These are phyloP conservation scores for Sinotaia quadrata DNA, from an alignment of 2,888 invertebrate species.

Conservation along the genomic window DNA sequence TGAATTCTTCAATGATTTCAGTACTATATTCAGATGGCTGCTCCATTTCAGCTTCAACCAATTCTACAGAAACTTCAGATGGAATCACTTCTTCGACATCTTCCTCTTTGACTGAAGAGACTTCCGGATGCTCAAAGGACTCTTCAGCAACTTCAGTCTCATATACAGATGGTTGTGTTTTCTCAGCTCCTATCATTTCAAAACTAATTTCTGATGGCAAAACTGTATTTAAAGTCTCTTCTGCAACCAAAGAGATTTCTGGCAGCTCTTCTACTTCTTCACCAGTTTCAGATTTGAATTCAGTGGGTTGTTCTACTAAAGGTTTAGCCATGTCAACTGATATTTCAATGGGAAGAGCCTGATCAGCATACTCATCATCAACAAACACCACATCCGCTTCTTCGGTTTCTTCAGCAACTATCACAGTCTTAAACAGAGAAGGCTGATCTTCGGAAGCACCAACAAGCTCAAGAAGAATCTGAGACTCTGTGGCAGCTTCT, in stretches of 20 bases:
- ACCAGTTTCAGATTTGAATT: constrained; percentile 29
- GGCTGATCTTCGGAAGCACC: constrained; percentile 33
- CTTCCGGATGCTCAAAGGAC: constrained; percentile 18
- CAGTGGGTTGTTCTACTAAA: constrained; percentile 26
- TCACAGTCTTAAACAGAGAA: constrained; percentile 29
- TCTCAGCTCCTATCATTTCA: constrained; percentile 30
- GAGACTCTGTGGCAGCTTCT: constrained; percentile 26
- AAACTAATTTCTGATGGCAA: constrained; percentile 31
- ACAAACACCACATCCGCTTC: constrained; percentile 34
- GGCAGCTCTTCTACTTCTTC: constrained; percentile 34
- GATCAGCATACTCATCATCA: constrained; percentile 25
- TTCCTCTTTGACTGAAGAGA: constrained; percentile 30
- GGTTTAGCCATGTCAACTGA: constrained; percentile 29
- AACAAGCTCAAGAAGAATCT: constrained; percentile 27
- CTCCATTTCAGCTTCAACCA: constrained; percentile 21
- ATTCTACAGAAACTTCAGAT: constrained; percentile 28
- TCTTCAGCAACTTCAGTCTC: constrained; percentile 29
- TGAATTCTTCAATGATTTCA: constrained; percentile 36
- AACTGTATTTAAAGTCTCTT: constrained; percentile 27
- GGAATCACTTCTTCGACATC: constrained; percentile 23
- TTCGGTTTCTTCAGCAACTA: constrained; percentile 34
- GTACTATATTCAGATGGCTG: constrained; percentile 33
- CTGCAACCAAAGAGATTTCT: constrained; percentile 29
- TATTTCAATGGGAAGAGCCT: constrained; percentile 30
- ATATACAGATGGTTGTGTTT: constrained; percentile 33